Evolutionary conservation across 2,113 vertebrate genomes (phyloP).

Genomic region (Peromyscus maniculatus): DNA sequence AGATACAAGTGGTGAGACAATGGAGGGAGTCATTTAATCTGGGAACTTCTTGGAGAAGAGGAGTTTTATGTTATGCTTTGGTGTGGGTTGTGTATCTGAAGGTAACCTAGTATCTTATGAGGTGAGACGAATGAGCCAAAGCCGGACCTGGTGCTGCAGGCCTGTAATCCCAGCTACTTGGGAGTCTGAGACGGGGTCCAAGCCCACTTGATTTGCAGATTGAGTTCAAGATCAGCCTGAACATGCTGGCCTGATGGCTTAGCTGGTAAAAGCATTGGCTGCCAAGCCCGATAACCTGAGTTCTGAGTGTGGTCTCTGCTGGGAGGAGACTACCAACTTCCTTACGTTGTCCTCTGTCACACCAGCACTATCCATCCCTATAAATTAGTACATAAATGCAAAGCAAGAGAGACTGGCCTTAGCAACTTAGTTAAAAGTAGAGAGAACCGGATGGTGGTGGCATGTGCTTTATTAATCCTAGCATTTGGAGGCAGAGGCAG

Average conservation of each 20-base stretch:
- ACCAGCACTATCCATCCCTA: not conserved
- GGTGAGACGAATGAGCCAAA: not conserved
- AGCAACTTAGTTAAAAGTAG: not conserved
- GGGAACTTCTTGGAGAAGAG: not conserved
- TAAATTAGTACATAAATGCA: not conserved
- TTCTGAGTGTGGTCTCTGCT: not conserved
- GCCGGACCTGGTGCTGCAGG: not conserved
- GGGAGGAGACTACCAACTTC: not conserved
- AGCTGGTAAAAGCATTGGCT: not conserved
- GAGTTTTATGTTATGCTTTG: conserved; percentile 49
- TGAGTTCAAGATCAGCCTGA: not conserved
- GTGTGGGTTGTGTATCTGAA: conserved; percentile 19
- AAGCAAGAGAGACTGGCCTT: not conserved
- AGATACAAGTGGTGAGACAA: not conserved
- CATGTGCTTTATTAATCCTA: not conserved
- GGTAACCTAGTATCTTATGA: conserved; percentile 26
- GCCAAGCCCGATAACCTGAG: not conserved
- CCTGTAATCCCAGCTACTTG: not conserved
- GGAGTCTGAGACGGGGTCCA: not conserved
- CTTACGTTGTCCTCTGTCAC: not conserved
- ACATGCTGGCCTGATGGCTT: not conserved
- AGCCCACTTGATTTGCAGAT: not conserved
- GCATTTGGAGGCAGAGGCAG: not conserved
- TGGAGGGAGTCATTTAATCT: not conserved
- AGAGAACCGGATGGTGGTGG: not conserved